A percentile compares a stretch with the other conserved stretches of the same genome.
These are phyloP conservation scores for Axea sp. DNA, from an alignment of 2,888 invertebrate species.

Conservation along the genomic window DNA sequence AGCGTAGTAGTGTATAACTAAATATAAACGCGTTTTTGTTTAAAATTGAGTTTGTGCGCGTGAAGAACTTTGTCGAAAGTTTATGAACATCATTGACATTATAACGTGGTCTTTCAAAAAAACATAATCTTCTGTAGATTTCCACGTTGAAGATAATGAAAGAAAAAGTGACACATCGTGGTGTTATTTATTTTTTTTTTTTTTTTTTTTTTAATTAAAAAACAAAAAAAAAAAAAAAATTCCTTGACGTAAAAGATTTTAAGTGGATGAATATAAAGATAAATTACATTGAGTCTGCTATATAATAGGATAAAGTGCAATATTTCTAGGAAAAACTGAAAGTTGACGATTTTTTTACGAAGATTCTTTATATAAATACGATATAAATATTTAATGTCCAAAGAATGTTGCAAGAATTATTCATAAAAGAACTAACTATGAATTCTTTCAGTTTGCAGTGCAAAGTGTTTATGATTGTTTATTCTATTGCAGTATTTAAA, in stretches of 20 bases:
- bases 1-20: conserved; percentile 1
- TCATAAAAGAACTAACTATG: conserved; percentile 1
- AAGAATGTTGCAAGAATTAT: conserved; percentile 13
- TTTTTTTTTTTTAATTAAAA: no score
- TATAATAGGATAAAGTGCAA: conserved; percentile 34
- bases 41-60: conserved; percentile 10
- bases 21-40: conserved; percentile 36
- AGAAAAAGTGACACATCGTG: conserved; percentile 46
- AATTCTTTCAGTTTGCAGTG: conserved; percentile 14
- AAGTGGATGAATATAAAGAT: conserved; percentile 43
- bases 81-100: conserved; percentile 47
- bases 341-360: conserved; percentile 13
- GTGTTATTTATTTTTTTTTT: conserved; percentile 52
- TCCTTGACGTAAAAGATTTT: conserved; percentile 30
- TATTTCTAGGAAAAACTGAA: conserved; percentile 20
- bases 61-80: conserved; percentile 22
- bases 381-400: conserved; percentile 19
- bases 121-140: conserved; percentile 36
- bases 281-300: conserved; percentile 33
- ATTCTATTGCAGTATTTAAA: conserved; percentile 2
- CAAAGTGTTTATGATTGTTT: conserved; percentile 27
- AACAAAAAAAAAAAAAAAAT: conserved; percentile 57
- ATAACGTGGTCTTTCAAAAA: conserved; percentile 29
- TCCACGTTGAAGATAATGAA: conserved; percentile 42
- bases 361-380: conserved; percentile 19